These are phyloP conservation scores for Erpobdella octoculata DNA, from an alignment of 2,888 invertebrate species.

Conservation along the genomic window DNA sequence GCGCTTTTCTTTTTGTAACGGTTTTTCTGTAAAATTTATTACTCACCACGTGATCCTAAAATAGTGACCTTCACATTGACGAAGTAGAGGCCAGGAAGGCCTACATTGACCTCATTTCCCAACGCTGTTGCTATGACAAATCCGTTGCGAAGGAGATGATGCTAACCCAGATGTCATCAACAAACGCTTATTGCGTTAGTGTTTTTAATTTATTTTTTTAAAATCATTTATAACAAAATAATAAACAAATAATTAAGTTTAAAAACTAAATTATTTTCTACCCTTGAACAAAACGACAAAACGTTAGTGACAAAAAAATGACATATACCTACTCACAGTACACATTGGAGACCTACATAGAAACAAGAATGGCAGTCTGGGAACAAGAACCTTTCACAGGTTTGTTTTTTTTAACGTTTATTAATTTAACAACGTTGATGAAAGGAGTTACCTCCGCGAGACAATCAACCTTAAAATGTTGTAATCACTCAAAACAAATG, in stretches of 20 bases:
- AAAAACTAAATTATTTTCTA: not conserved
- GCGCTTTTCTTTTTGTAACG: not conserved
- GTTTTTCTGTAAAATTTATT: not conserved
- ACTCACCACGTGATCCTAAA: not conserved
- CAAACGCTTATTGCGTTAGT: slow-evolving; percentile 38
- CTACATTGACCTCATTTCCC: slow-evolving; percentile 31
- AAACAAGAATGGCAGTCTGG: slow-evolving; percentile 46
- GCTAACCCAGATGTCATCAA: slow-evolving; percentile 33
- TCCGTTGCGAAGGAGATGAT: slow-evolving; percentile 35
- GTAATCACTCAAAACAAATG: too few relatives aligned
- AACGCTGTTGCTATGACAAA: slow-evolving; percentile 38
- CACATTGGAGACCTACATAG: slow-evolving; percentile 39
- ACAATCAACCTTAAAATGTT: too few relatives aligned
- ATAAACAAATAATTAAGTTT: not conserved
- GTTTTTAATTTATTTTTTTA: not conserved
- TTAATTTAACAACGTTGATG: too few relatives aligned
- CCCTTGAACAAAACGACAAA: not conserved
- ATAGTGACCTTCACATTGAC: slow-evolving; percentile 33
- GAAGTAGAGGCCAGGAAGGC: slow-evolving; percentile 36
- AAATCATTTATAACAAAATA: too few relatives aligned
- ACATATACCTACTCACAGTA: slow-evolving; percentile 33
- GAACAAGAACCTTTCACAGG: slow-evolving; percentile 40
- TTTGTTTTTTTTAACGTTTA: slow-evolving; percentile 18
- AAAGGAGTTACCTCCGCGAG: too few relatives aligned
- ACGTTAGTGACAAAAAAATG: not conserved